These are phyloP conservation scores for Mormyrops boulengeri DNA, from an alignment of 2,797 vertebrate species.

Conservation along the genomic window DNA sequence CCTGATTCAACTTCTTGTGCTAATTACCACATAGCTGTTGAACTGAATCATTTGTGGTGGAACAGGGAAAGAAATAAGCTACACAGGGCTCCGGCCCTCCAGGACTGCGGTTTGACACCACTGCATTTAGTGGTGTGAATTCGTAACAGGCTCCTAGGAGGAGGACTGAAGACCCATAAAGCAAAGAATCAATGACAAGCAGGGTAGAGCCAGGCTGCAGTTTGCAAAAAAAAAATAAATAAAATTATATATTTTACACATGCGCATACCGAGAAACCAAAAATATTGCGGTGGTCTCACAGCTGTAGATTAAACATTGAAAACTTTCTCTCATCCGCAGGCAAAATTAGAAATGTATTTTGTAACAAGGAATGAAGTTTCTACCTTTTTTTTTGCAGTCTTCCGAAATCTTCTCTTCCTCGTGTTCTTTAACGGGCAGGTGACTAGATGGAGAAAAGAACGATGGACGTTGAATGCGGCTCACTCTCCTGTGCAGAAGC, in stretches of 20 bases:
- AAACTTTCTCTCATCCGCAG: conserved; percentile 36
- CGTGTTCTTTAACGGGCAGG: conserved; percentile 87
- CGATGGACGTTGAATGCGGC: not conserved
- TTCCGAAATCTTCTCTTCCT: conserved; percentile 87
- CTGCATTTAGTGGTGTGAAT: not conserved
- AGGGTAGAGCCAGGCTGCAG: not conserved
- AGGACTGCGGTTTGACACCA: too few species aligned
- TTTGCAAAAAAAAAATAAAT: not conserved
- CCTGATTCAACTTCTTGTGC: too few species aligned
- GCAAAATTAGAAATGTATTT: not conserved
- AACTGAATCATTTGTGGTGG: too few species aligned
- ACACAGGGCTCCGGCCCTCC: too few species aligned
- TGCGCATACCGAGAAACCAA: not conserved
- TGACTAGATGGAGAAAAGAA: conserved; percentile 63
- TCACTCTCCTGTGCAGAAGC: conserved; percentile 20
- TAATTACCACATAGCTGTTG: too few species aligned
- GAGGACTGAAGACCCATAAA: not conserved
- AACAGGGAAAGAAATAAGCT: too few species aligned
- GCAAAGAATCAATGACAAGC: not conserved
- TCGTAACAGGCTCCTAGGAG: not conserved
- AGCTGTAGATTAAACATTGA: conserved; percentile 45
- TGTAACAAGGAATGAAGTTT: not conserved
- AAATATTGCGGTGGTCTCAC: not conserved
- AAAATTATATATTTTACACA: not conserved
- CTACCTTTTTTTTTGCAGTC: conserved; percentile 85